Evolutionary conservation across 2,797 vertebrate genomes (phyloP).

Genomic region (Hydrophis major): DNA sequence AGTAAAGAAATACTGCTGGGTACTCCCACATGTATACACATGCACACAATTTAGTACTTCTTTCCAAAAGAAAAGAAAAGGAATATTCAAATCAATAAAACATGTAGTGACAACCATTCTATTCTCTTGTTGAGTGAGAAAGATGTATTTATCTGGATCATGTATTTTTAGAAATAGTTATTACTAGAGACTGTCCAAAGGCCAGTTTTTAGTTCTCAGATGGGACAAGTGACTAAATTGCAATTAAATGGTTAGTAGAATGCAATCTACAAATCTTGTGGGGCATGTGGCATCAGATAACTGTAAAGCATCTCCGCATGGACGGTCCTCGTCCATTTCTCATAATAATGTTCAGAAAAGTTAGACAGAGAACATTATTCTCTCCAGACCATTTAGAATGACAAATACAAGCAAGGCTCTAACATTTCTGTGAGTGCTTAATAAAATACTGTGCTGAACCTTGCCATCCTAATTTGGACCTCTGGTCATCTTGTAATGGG

Average conservation of each 20-base stretch:
- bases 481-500: constrained; percentile 34
- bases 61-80: neutral
- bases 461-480: constrained; percentile 33
- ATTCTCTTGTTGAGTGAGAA: neutral
- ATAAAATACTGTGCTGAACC: constrained; percentile 38
- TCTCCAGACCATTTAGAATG: constrained; percentile 36
- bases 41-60: neutral
- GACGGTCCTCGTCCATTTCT: constrained; percentile 31
- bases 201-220: neutral
- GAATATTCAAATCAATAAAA: neutral
- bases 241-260: neutral
- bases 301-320: constrained; percentile 36
- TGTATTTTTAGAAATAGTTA: neutral
- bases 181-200: neutral
- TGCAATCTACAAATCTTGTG: neutral
- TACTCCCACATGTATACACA: neutral
- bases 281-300: constrained; percentile 5
- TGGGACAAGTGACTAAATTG: neutral
- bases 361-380: constrained; percentile 32
- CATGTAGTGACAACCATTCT: neutral
- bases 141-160: neutral
- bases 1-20: neutral
- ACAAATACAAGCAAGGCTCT: constrained; percentile 31
- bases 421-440: neutral
- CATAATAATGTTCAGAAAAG: constrained; percentile 36